Evolutionary conservation across 1,140 invertebrate genomes (phyloP), one percentile per base, ranked within the genome.

Genomic region (Pristionchus pacificus): DNA sequence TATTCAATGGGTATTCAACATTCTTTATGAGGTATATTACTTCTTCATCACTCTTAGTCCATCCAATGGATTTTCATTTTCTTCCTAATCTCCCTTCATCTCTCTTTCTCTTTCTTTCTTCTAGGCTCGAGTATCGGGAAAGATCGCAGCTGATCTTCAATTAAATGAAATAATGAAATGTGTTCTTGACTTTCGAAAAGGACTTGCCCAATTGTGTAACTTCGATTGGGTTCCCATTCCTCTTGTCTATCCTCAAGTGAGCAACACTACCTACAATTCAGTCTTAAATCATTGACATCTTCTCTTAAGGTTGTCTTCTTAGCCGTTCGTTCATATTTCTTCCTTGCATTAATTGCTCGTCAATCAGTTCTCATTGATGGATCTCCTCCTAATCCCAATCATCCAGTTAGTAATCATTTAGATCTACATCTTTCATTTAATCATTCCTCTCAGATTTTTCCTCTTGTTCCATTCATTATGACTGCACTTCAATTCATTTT

Each of bases 191-290:
- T 80, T 80, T 60, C 78, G 78, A 0, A 64, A 77, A 28, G 80
- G 78, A 3, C 71, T 80, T 13, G 67, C 77, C 6, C 55, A 81
- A 31, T 63, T 82, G 32, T 69, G 81, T 27, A 82, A 84, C 67
- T 82, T 75, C 68, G 80, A 82, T 68, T 82, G 80, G 80, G 79
- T 84, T 2, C 80, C 80, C 1, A 68, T 82, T 3, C 82, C 80
- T 1, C 67, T 82, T 0, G 70, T 82, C 30, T 82, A 82, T 71
- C 80, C 80, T 32, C 81, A 80, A 67, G 38, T 49, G 19, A 25
- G 15, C 3, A 13, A 3, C 25, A 13, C n/a, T 24, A 13, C 28
- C 60, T 25, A 10, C n/a, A 3, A 3, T 60, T 49, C 38, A n/a
- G n/a, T n/a, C n/a, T n/a, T n/a, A n/a, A n/a, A n/a, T 49, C 38